Base-by-base conservation (phyloP, 1,140 invertebrate species). In the Meloidogyne floridensis region DNA sequence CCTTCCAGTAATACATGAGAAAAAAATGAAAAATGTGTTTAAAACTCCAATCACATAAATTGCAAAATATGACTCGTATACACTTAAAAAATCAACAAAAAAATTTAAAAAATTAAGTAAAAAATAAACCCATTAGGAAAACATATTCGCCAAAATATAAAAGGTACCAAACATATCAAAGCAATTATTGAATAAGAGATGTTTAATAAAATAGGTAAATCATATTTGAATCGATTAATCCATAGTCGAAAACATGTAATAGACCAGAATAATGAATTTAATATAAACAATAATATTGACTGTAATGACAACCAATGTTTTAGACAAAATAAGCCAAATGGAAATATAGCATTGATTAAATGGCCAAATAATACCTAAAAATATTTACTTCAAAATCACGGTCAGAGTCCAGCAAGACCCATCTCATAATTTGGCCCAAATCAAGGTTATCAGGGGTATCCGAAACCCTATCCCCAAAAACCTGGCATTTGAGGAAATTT, bases 91-190 rank as follows among this genome's bases (percentile, higher is more conserved):
- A 6, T 65, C n/a, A n/a, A n/a, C 7, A 65, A 65, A 65, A n/a
- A 54, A 81, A 5, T 15, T 83, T 73, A 82, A 75, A 80, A 47
- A 47, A 47, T 47, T 7, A 47, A 47, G 7, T n/a, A 11, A 9
- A 54, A 72, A n/a, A 54, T 18, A 43, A 81, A 83, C 82, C 82
- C 82, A 80, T 2, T 10, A 10, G 82, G 82, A 75, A 83, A 83
- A 47, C 82, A 15, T 7, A n/a, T 56, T 65, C 83, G n/a, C 83
- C 83, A 83, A n/a, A 80, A 84, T n/a, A 81, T 7, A 42, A 83
- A 43, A 15, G 82, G 82, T 18, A 80, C 4, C 42, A 75, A 13
- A 1, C 47, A 10, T 9, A 85, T 10, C 10, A 85, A 32, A 70
- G 81, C 15, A 69, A 74, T 13, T 18, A 75, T 4, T 11, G 83